A percentile compares a stretch with the other conserved stretches of the same genome.
These are phyloP conservation scores for Bilobella aurantiaca DNA, from an alignment of 1,140 invertebrate species.

Conservation along the genomic window DNA sequence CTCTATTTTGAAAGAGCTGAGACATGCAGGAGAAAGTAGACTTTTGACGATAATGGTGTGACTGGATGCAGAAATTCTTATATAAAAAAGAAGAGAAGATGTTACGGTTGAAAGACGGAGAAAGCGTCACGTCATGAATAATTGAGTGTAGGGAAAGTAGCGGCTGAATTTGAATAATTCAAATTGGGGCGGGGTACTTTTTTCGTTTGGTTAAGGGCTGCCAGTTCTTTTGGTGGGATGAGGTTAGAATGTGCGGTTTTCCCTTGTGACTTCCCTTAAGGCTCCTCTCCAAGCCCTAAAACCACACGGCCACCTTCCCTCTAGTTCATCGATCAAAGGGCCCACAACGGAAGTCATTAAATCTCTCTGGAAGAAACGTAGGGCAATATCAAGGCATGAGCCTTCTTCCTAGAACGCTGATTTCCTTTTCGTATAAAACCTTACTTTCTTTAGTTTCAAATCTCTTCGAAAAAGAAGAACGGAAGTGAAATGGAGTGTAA, in stretches of 20 bases:
- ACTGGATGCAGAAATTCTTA: no score
- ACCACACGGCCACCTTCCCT: background rate
- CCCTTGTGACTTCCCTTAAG: background rate
- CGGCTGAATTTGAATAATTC: background rate
- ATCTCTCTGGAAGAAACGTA: background rate
- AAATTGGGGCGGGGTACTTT: background rate
- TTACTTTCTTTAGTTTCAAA: no score
- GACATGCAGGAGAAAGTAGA: no score
- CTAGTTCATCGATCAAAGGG: background rate
- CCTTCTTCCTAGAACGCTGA: background rate
- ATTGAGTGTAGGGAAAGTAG: background rate
- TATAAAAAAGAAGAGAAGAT: background rate
- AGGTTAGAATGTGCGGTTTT: background rate
- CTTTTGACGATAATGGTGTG: background rate
- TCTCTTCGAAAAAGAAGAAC: background rate
- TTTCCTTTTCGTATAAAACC: background rate
- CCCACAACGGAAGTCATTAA: slow-evolving; percentile 2
- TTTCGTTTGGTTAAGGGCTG: no score
- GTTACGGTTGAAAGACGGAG: background rate
- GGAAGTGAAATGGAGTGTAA: slow-evolving; percentile 4
- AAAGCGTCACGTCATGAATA: background rate
- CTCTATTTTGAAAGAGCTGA: no score
- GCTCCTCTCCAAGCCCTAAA: background rate
- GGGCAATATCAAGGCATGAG: background rate
- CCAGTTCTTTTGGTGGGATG: no score